A percentile compares a stretch with the other conserved stretches of the same genome.
phyloP scores from a whole-genome alignment of 2,888 invertebrate genomes.

The Drosophila anomalata region DNA sequence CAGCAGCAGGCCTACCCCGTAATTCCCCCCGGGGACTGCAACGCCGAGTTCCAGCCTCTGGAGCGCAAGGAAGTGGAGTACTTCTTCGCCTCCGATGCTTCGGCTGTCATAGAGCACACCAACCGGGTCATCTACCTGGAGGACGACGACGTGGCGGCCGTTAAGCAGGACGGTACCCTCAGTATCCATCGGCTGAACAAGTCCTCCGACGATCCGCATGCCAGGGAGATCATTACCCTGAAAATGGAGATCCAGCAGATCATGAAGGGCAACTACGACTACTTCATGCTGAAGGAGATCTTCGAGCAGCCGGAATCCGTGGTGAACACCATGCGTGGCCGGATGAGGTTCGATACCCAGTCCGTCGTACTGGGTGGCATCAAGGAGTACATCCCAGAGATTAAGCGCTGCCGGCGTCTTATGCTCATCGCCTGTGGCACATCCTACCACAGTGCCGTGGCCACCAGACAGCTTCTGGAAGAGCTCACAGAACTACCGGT shows the following conservation, averaged over 20 bases:
- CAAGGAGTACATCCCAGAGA: slow-evolving; percentile 98
- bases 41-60: slow-evolving; percentile 95
- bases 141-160: slow-evolving; percentile 98
- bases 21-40: slow-evolving; percentile 86
- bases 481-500: slow-evolving; percentile 99
- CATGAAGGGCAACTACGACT: slow-evolving; percentile 99
- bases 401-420: slow-evolving; percentile 96
- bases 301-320: slow-evolving; percentile 99
- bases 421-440: slow-evolving; percentile 99
- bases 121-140: slow-evolving; percentile 99
- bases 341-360: slow-evolving; percentile 94
- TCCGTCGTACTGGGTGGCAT: slow-evolving; percentile 97
- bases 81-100: slow-evolving; percentile 99
- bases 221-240: slow-evolving; percentile 96
- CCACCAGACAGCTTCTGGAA: slow-evolving; percentile 96
- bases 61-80: slow-evolving; percentile 98
- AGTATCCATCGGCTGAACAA: slow-evolving; percentile 97
- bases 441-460: slow-evolving; percentile 98
- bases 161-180: slow-evolving; percentile 96
- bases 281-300: slow-evolving; percentile 99
- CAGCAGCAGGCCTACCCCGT: slow-evolving; percentile 88
- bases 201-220: slow-evolving; percentile 91
- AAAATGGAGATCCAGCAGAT: slow-evolving; percentile 99
- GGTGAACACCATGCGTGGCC: slow-evolving; percentile 99
- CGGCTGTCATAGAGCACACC: slow-evolving; percentile 99